Evolutionary conservation across 2,113 vertebrate species (phyloP).

Genomic region (Misgurnus anguillicaudatus): DNA sequence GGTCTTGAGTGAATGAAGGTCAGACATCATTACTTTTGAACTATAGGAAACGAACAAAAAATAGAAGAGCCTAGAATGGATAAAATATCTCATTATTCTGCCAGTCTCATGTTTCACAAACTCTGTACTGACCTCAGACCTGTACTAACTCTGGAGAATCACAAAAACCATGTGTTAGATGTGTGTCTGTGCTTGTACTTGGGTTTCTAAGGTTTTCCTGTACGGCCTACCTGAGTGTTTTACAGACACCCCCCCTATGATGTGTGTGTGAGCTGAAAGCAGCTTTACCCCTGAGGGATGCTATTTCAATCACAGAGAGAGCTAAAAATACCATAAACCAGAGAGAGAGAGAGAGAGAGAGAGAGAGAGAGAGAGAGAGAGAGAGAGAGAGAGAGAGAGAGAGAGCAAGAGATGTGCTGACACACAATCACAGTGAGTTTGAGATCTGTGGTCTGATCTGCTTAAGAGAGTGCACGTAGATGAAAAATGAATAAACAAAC

Average conservation of each 20-base stretch:
- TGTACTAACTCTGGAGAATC: background rate
- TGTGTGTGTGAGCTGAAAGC: background rate
- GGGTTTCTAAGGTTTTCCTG: background rate
- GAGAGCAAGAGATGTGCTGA: slow-evolving; percentile 4
- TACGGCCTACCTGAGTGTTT: background rate
- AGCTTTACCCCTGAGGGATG: background rate
- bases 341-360: background rate
- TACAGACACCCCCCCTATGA: slow-evolving; percentile 12
- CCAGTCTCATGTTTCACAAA: background rate
- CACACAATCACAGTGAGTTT: background rate
- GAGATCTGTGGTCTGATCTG: background rate
- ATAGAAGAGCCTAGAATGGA: background rate
- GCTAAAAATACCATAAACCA: slow-evolving; percentile 12
- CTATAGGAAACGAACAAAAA: background rate
- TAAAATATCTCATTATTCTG: slow-evolving; percentile 7
- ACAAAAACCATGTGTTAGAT: background rate
- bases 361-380: slow-evolving; percentile 1
- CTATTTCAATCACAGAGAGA: slow-evolving; percentile 34
- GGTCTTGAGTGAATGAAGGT: background rate
- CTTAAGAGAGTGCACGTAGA: background rate
- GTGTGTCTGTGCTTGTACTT: background rate
- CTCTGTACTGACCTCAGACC: background rate
- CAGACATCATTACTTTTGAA: slow-evolving; percentile 1
- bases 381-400: background rate
- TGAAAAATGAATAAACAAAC: background rate